These are phyloP conservation scores for Taphrorychus bicolor DNA, from an alignment of 2,888 invertebrate species.

Conservation along the genomic window DNA sequence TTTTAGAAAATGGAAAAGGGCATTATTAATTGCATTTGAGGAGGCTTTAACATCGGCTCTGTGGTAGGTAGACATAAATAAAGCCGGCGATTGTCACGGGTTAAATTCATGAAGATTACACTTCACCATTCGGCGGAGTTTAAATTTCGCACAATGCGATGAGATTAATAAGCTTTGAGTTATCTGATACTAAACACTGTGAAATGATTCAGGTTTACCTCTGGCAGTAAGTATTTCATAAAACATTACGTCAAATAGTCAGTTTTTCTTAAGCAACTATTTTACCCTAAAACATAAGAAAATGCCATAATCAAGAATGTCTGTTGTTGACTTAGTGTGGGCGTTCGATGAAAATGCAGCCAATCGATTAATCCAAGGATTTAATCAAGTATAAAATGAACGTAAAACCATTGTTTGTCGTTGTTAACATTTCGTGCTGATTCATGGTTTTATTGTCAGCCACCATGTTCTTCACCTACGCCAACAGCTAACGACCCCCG, in stretches of 20 bases:
- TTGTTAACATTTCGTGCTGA: neutral
- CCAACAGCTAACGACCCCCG: neutral
- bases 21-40: conserved; percentile 41
- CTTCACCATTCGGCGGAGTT: conserved; percentile 11
- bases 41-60: conserved; percentile 30
- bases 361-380: neutral
- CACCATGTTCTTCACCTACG: neutral
- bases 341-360: neutral
- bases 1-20: conserved; percentile 42
- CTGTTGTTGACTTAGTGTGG: neutral
- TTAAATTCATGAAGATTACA: conserved; percentile 39
- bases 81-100: conserved; percentile 39
- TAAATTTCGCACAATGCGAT: conserved; percentile 21
- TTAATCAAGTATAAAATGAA: neutral
- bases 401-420: neutral
- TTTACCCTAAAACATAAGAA: too few relatives aligned
- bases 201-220: too few relatives aligned
- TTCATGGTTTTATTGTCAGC: neutral
- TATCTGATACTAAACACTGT: conserved; percentile 23
- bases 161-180: conserved; percentile 20
- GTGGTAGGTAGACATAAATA: conserved; percentile 43
- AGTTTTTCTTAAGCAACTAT: too few relatives aligned
- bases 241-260: too few relatives aligned
- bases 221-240: too few relatives aligned
- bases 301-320: too few relatives aligned